Evolutionary conservation across 2,797 vertebrate genomes (phyloP), one percentile per base, ranked within the genome.

Genomic region (Knipowitschia caucasica): DNA sequence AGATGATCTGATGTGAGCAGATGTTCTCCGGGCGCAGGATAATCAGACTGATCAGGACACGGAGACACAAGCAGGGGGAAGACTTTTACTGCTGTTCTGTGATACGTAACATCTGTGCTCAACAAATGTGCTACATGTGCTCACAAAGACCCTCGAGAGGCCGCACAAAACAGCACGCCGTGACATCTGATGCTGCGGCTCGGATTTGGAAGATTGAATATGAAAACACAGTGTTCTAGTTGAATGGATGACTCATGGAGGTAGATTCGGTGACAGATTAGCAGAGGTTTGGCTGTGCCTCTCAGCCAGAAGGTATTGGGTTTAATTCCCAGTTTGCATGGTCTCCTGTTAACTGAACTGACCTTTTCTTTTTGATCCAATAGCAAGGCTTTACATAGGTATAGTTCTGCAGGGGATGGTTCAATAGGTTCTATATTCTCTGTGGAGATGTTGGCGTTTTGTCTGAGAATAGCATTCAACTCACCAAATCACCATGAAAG

Each of bases 41-140:
- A 51, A 75, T 64, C 18, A 24, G 34, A 49, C 64, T 78, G 73
- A 78, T 80, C 70, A 42, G 51, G 20, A 56, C 69, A 59, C 38
- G 52, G 69, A 77, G 62, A 54, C 49, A 18, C 64, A 46, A 29
- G 59, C 51, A 35, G 50, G 52, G 64, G 33, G 52, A 75, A 49
- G 65, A n/a, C 53, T 52, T 72, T 69, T 47, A 62, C 69, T 71
- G 57, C 59, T 57, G 63, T 45, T 53, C 2, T 18, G 67, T 77
- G 72, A 82, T 69, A 73, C 51, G 62, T 67, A 73, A 69, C 80
- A 83, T 74, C 72, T 79, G 80, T 12, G 11, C 26, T 57, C 57
- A 65, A 69, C 38, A 67, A 70, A 62, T 39, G 50, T 34, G n/a
- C 6, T 51, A 39, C 60, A 67, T 60, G 52, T 66, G 73, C 44